These are phyloP conservation scores for Diarsia dahlii DNA, from an alignment of 2,888 invertebrate species.

Conservation along the genomic window DNA sequence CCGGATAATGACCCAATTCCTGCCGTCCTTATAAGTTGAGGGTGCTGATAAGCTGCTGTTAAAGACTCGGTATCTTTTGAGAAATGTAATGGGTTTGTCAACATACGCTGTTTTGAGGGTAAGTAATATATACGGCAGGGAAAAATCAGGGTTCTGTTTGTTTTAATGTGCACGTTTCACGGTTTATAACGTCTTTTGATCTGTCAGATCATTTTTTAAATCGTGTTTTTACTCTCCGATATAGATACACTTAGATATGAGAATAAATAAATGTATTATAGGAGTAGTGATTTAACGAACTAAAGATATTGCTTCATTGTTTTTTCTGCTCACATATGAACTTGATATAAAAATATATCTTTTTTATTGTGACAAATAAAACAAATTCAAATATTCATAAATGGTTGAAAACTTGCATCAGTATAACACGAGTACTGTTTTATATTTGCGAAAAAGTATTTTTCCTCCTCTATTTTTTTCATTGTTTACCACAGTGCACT, in stretches of 20 bases:
- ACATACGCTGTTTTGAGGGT: background rate
- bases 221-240: background rate
- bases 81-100: conserved; percentile 15
- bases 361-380: background rate
- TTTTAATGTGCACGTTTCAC: background rate
- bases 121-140: background rate
- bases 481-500: background rate
- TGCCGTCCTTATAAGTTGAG: conserved; percentile 46
- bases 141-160: background rate
- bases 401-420: background rate
- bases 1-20: conserved; percentile 57
- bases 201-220: background rate
- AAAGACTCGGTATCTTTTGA: conserved; percentile 29
- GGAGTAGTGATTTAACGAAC: background rate
- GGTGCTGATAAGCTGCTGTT: conserved; percentile 34
- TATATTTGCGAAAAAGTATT: conserved; percentile 1
- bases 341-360: background rate
- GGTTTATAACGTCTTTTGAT: background rate
- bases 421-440: background rate
- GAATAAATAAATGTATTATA: no score
- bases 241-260: no score
- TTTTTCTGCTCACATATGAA: background rate
- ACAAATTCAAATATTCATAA: background rate
- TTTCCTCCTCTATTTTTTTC: conserved; percentile 8
- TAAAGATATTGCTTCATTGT: background rate